phyloP scores from a whole-genome alignment of 2,888 invertebrate genomes.

The Eupithecia insigniata region DNA sequence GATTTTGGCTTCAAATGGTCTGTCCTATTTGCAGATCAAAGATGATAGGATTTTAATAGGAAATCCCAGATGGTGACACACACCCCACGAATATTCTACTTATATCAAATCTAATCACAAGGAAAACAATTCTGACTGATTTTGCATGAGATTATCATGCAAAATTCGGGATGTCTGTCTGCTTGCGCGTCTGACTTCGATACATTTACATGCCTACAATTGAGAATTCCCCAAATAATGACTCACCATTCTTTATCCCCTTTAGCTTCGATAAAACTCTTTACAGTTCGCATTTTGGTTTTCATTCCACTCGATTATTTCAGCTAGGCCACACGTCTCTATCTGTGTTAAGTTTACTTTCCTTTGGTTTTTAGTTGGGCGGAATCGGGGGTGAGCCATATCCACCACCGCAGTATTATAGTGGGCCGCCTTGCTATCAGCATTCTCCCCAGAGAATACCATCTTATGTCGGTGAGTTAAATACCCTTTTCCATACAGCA shows the following conservation, averaged over 20 bases:
- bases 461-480: conserved; percentile 84
- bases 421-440: conserved; percentile 79
- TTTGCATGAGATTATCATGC: too few relatives aligned
- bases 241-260: conserved; percentile 18
- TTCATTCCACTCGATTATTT: conserved; percentile 7
- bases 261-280: not conserved
- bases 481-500: not conserved
- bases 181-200: not conserved
- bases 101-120: not conserved
- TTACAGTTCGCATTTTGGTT: not conserved
- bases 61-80: not conserved
- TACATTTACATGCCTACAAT: not conserved
- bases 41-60: not conserved
- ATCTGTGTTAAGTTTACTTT: conserved; percentile 10
- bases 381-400: conserved; percentile 76
- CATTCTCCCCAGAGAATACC: conserved; percentile 86
- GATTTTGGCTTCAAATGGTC: too few relatives aligned
- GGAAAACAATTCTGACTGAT: conserved; percentile 4
- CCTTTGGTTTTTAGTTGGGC: conserved; percentile 66
- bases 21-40: not conserved
- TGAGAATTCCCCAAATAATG: conserved; percentile 17
- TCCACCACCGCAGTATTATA: conserved; percentile 80
- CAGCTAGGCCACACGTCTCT: not conserved
- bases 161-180: not conserved
- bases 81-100: not conserved